Evolutionary conservation across 2,797 vertebrate genomes (phyloP).

Genomic region (Sebastes cheni): DNA sequence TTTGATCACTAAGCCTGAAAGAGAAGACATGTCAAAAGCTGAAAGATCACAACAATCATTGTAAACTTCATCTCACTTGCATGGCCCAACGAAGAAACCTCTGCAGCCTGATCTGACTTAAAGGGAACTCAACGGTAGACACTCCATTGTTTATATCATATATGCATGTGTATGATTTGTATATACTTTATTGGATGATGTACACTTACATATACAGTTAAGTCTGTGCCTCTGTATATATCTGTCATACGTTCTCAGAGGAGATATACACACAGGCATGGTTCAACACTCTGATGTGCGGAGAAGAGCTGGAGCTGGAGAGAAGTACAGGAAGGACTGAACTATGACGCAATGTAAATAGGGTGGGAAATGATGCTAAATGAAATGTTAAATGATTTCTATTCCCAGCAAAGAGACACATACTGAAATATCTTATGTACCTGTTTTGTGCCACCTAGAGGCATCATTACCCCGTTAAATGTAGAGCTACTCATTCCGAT

Average conservation of each 20-base stretch:
- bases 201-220: conserved; percentile 72
- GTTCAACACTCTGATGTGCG: conserved; percentile 61
- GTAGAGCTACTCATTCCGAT: conserved; percentile 60
- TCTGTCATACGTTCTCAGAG: conserved; percentile 73
- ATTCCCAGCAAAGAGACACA: conserved; percentile 56
- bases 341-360: conserved; percentile 78
- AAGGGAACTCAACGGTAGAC: conserved; percentile 58
- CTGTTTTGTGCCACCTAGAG: conserved; percentile 66
- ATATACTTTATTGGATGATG: conserved; percentile 63
- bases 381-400: conserved; percentile 47
- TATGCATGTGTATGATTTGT: conserved; percentile 75
- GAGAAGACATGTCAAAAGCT: conserved; percentile 17
- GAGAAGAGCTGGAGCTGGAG: conserved; percentile 81
- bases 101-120: conserved; percentile 46
- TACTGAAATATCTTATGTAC: conserved; percentile 57
- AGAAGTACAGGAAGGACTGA: conserved; percentile 72
- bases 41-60: conserved; percentile 9
- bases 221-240: conserved; percentile 78
- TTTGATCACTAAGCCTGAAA: conserved; percentile 53
- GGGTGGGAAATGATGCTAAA: conserved; percentile 46
- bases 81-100: conserved; percentile 53
- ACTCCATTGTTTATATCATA: conserved; percentile 61
- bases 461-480: conserved; percentile 56
- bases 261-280: conserved; percentile 76
- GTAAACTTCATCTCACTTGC: conserved; percentile 37